Conservation (phyloP, 2,888 invertebrate genomes). For the Eupithecia subumbrata region DNA sequence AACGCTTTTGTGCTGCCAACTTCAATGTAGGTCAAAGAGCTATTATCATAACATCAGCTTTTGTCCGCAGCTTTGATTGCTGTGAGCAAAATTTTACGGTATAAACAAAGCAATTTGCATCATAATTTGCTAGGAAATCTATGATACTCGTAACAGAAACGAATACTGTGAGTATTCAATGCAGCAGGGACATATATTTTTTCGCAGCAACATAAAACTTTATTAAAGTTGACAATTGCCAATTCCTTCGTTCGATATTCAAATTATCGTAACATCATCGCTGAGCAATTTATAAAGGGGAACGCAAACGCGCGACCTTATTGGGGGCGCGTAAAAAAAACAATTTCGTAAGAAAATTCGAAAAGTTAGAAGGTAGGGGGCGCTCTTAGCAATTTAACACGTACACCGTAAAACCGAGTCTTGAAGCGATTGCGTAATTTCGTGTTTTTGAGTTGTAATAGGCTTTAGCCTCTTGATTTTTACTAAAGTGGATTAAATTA, state of each 20-base stretch:
- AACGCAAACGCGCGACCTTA: slow-evolving; percentile 36
- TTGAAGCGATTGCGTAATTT: slow-evolving; percentile 50
- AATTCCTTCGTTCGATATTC: slow-evolving; percentile 58
- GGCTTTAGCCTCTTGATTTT: slow-evolving; percentile 27
- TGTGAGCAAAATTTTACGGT: neutral
- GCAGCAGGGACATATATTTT: slow-evolving; percentile 2
- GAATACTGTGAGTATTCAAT: neutral
- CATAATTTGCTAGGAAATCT: neutral
- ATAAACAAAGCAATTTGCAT: neutral
- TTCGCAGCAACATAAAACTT: slow-evolving; percentile 30
- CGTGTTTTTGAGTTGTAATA: slow-evolving; percentile 45
- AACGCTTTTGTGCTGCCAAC: slow-evolving; percentile 33
- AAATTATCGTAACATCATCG: slow-evolving; percentile 55
- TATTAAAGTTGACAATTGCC: slow-evolving; percentile 59
- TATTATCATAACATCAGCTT: slow-evolving; percentile 7
- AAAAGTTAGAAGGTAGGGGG: slow-evolving; percentile 50
- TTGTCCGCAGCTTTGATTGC: neutral
- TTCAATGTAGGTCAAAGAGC: slow-evolving; percentile 24
- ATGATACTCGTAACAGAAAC: neutral
- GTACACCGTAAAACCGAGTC: slow-evolving; percentile 44
- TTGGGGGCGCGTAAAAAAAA: slow-evolving; percentile 53
- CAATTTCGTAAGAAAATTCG: slow-evolving; percentile 54
- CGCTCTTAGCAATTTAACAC: slow-evolving; percentile 50
- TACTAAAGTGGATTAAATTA: slow-evolving; percentile 20
- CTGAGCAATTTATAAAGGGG: slow-evolving; percentile 57